Evolutionary conservation across 2,113 vertebrate genomes (phyloP), one percentile per base, ranked within the genome.

Genomic region (Lagopus leucura): DNA sequence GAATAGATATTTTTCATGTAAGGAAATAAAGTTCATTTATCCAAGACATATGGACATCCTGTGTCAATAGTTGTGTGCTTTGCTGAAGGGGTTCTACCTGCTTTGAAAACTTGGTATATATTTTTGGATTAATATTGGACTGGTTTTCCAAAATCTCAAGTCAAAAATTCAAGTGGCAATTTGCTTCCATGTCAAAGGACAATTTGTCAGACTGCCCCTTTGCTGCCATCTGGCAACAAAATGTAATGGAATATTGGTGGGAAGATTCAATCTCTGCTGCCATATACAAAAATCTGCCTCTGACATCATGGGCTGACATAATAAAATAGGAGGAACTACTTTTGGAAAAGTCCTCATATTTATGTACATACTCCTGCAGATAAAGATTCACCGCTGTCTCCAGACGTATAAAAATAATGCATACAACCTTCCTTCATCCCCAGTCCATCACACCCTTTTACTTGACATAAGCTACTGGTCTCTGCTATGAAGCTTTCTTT

Each of bases 401-500:
- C n/a, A 27, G 19, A 45, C n/a, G 16, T 15, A 19, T 11, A 30
- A 63, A 30, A 0, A 36, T 8, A 5, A 47, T 40, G 47, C 38
- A 2, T 3, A 40, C 0, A 2, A 61, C 6, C 27, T 48, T 47
- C 32, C 32, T 67, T 7, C 11, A 20, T 21, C 3, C 14, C 30
- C 17, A 65, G 22, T 18, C 16, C 47, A 38, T 10, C 1, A 0
- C 10, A 67, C 18, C 50, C 88, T 54, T 67, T 27, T 18, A 27
- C 30, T 30, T 43, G 28, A 40, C 0, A 2, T 4, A 13, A 54
- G 24, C n/a, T 8, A 17, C 8, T 12, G 13, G 12, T 2, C 30
- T 11, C 25, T 57, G 10, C 72, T 40, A 27, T 43, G 75, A 32
- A 66, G 30, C 8, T 28, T 77, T 30, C 5, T 0, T 7, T 38